A percentile compares a stretch with the other conserved stretches of the same genome.
phyloP scores from a whole-genome alignment of 2,797 vertebrate species.

The Eleutherodactylus coqui region DNA sequence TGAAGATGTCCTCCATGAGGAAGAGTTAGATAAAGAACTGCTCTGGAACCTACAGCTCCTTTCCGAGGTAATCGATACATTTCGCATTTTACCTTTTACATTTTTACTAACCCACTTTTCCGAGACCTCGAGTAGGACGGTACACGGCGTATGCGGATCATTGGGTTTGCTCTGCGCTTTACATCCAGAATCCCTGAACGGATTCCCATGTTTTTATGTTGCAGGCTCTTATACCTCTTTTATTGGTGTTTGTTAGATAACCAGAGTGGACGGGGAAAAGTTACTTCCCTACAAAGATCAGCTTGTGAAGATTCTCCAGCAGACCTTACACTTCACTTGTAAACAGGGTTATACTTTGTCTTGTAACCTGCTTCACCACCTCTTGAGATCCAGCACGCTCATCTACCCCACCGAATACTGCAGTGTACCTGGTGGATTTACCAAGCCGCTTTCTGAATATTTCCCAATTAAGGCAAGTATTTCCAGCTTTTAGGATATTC shows the following conservation, averaged over 20 bases:
- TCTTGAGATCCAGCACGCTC: slow-evolving; percentile 90
- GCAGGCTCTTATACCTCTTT: slow-evolving; percentile 18
- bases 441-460: slow-evolving; percentile 86
- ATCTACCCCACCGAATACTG: slow-evolving; percentile 98
- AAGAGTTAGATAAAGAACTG: slow-evolving; percentile 96
- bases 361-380: slow-evolving; percentile 94
- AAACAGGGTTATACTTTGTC: slow-evolving; percentile 96
- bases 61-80: slow-evolving; percentile 87
- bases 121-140: too few species aligned
- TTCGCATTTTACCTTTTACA: too few species aligned
- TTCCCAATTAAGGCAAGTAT: slow-evolving; percentile 93
- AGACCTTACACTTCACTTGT: slow-evolving; percentile 91
- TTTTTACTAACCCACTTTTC: too few species aligned
- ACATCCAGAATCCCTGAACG: too few species aligned
- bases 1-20: slow-evolving; percentile 92
- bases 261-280: slow-evolving; percentile 93
- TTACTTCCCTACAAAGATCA: slow-evolving; percentile 88
- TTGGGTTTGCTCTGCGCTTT: too few species aligned
- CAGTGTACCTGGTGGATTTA: slow-evolving; percentile 93
- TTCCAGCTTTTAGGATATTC: slow-evolving; percentile 52
- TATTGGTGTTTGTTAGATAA: slow-evolving; percentile 79
- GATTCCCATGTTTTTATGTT: slow-evolving; percentile 4
- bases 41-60: slow-evolving; percentile 96
- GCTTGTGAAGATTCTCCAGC: slow-evolving; percentile 90
- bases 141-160: too few species aligned